Evolutionary conservation across 2,113 vertebrate genomes (phyloP), one percentile per base, ranked within the genome.

Genomic region (Toxostoma redivivum): DNA sequence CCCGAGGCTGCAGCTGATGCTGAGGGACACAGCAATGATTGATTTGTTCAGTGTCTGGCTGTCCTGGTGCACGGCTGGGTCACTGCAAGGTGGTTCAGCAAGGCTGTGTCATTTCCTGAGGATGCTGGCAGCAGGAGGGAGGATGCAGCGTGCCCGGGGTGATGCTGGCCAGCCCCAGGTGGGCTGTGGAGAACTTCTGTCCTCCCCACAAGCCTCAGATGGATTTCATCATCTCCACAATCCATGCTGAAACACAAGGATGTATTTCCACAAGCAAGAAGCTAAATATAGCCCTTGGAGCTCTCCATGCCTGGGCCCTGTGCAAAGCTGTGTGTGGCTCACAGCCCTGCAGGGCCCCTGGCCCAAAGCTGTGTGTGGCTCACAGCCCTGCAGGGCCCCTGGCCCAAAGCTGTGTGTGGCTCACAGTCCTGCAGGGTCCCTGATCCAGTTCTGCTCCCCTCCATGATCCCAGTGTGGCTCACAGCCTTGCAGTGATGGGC

Each of bases 91-190:
- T 6, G 37, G 69, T 22, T 74, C 20, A 37, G n/a, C 4, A 4
- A 20, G 5, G 27, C 50, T 18, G 8, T 56, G 11, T 58, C 2
- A 62, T 58, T 64, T 73, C 50, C 87, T 28, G 66, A 61, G 87
- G 81, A 28, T 58, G 78, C 54, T 8, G 3, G 44, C 25, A 19
- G 89, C 35, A 6, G 1, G 33, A 17, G 9, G 76, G 13, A 74
- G 38, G 37, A 31, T 3, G 76, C 45, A 80, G 31, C 1, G 0
- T 15, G 50, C 67, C 19, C 13, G 2, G 6, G 33, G 0, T 0
- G 10, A 12, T 50, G 93, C 47, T 5, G 45, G 20, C 62, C 30
- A 18, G 50, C 14, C 62, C 40, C 1, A 44, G 69, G 35, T 11
- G 58, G 71, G 54, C 69, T 84, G n/a, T 51, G 47, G n/a, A 2